Evolutionary conservation across 2,888 invertebrate genomes (phyloP).

Genomic region (Steinernema scapterisci): DNA sequence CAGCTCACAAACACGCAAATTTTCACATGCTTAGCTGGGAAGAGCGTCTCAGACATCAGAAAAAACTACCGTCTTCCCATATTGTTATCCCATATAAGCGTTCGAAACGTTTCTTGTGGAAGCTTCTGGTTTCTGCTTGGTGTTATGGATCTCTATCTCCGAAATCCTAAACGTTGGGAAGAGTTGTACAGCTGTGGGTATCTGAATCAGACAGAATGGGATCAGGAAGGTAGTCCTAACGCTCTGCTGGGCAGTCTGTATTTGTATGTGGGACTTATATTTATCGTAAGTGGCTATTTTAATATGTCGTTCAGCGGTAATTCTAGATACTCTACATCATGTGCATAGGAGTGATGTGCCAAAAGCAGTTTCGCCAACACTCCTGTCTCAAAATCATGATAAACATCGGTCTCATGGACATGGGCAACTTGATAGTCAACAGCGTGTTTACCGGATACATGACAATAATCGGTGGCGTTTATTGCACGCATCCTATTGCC

Average conservation of each 20-base stretch:
- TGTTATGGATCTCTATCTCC: not conserved
- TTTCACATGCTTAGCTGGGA: no score
- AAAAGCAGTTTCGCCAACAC: not conserved
- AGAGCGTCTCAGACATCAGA: no score
- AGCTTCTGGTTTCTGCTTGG: no score
- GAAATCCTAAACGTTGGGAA: not conserved
- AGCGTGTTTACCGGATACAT: conserved; percentile 11
- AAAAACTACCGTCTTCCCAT: no score
- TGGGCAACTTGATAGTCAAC: not conserved
- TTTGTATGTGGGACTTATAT: not conserved
- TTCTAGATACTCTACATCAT: conserved; percentile 28
- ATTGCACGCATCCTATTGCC: conserved; percentile 10
- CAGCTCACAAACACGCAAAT: no score
- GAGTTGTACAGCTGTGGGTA: not conserved
- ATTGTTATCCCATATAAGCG: no score
- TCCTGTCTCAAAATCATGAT: conserved; percentile 35
- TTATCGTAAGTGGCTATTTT: conserved; percentile 35
- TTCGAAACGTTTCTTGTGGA: no score
- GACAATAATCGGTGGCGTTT: conserved; percentile 9
- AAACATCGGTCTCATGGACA: conserved; percentile 29
- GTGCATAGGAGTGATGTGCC: conserved; percentile 17
- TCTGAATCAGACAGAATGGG: not conserved
- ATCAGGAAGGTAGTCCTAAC: not conserved
- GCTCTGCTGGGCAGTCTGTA: not conserved
- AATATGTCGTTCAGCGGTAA: no score